phyloP scores from a whole-genome alignment of 2,888 invertebrate genomes.

The Acanthosepion esculentum region DNA sequence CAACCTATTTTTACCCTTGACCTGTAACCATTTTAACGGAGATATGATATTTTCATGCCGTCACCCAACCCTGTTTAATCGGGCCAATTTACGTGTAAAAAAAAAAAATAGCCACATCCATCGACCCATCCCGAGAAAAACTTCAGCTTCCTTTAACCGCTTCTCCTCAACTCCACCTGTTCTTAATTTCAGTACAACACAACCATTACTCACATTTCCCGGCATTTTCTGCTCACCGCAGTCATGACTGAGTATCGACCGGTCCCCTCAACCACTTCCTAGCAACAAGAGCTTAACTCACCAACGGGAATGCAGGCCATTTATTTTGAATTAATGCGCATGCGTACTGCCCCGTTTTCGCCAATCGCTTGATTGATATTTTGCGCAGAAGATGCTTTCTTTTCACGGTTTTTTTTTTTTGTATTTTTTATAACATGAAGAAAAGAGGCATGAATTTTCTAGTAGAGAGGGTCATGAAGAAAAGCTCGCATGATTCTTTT shows the following conservation, averaged over 20 bases:
- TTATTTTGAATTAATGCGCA: not conserved
- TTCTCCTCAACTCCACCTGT: not conserved
- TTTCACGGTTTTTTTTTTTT: not conserved
- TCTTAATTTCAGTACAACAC: not conserved
- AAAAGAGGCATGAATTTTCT: not conserved
- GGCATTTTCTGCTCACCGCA: not conserved
- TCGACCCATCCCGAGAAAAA: not conserved
- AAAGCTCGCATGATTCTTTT: not conserved
- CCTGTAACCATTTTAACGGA: not conserved
- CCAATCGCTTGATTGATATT: not conserved
- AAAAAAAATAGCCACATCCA: not conserved
- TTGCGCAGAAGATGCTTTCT: not conserved
- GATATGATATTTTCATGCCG: not conserved
- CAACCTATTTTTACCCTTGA: not conserved
- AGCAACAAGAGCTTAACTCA: not conserved
- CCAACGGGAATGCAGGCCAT: not conserved
- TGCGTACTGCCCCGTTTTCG: not conserved
- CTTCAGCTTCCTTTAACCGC: not conserved
- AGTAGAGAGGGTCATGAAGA: not conserved
- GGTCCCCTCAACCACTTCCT: not conserved
- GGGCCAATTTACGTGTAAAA: not conserved
- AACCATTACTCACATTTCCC: not conserved
- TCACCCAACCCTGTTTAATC: not conserved
- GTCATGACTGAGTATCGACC: not conserved
- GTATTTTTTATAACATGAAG: not conserved